Evolutionary conservation across 1,140 invertebrate species (phyloP), one percentile per base, ranked within the genome.

Genomic region (Drosophila takahashii): DNA sequence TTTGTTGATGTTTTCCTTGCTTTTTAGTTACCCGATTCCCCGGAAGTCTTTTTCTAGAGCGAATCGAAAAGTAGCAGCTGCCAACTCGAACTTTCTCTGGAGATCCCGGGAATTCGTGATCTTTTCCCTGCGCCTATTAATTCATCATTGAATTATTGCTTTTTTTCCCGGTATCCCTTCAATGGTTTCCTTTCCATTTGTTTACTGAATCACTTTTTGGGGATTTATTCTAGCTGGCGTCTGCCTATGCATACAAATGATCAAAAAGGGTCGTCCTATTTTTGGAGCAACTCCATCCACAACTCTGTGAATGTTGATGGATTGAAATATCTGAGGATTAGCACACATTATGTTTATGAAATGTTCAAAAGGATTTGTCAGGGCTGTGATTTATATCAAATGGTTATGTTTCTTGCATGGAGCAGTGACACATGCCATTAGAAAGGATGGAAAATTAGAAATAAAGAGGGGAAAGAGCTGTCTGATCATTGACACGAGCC

Each of bases 121-220:
- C 58, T 50, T 62, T 39, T 51, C 71, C 76, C 71, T 48, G 59
- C 47, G 50, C 58, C 81, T 74, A 85, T 85, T 81, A 86, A 86
- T 81, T 86, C 76, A 66, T 81, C 60, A 86, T 86, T 77, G 81
- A 85, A 84, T 85, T 74, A 84, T 77, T 47, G 69, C 59, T n/a
- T 32, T 41, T 34, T 50, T 22, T 66, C 22, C 57, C 45, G 64
- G 64, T 48, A 71, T 57, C 42, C 65, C 67, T 45, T 34, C 51
- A 48, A 37, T 47, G 44, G 44, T 34, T 65, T 71, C 47, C 44
- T 52, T 74, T 76, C 48, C 54, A 61, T 73, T 75, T 75, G 60
- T 66, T 56, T 76, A 57, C 22, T 10, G 26, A 41, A 56, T 45
- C 26, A 26, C 72, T 87, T 76, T 87, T 72, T 72, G 50, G 81